These are phyloP conservation scores for Rhodinocichla rosea DNA, from an alignment of 2,113 vertebrate species.

Conservation along the genomic window DNA sequence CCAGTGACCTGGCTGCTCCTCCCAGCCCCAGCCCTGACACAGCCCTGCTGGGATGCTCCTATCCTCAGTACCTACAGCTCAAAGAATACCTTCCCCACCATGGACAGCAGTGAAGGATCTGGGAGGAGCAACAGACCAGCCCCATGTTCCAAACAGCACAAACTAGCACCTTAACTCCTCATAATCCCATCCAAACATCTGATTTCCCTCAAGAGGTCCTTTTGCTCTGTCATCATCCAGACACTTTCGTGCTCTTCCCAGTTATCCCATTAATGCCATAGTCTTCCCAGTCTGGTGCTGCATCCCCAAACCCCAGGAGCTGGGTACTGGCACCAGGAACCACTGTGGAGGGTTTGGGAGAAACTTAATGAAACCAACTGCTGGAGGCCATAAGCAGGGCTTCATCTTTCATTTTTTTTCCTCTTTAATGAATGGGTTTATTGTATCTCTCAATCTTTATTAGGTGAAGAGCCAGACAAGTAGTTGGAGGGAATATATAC, in stretches of 20 bases:
- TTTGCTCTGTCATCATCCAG: neutral
- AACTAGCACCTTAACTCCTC: neutral
- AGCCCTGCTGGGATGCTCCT: neutral
- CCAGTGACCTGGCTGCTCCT: neutral
- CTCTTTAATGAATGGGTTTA: slow-evolving; percentile 32
- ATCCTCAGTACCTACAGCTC: neutral
- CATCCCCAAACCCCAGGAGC: neutral
- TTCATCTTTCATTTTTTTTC: neutral
- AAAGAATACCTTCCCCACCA: neutral
- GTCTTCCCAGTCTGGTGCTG: neutral
- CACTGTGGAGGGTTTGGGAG: accelerated
- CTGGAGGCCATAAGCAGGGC: neutral
- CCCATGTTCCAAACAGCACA: accelerated
- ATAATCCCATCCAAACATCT: neutral
- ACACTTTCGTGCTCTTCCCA: neutral
- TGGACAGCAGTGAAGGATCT: neutral
- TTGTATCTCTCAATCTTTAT: slow-evolving; percentile 47
- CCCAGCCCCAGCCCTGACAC: neutral
- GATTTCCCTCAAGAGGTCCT: neutral
- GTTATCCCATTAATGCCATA: neutral
- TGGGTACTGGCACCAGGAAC: neutral
- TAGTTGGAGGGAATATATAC: slow-evolving; percentile 11
- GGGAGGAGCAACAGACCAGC: neutral
- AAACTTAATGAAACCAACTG: neutral
- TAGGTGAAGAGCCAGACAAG: slow-evolving; percentile 24